Base-by-base conservation (phyloP, 37 sponge, comb jelly and placozoan species). In the Cliona cf. orientalis region DNA sequence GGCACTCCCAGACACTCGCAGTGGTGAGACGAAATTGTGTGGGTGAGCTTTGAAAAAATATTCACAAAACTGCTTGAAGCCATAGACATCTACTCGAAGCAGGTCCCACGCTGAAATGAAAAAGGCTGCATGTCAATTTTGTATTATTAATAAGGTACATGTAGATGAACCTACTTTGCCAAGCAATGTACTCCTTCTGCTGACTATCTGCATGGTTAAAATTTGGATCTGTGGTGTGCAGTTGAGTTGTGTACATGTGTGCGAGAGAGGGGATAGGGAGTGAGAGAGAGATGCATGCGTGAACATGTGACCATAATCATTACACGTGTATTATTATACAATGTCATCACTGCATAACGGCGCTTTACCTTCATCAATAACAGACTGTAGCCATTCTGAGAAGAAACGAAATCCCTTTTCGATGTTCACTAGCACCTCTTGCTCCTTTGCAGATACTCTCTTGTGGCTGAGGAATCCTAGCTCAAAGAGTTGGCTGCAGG, bases 401-500 rank as follows among this genome's bases (percentile, higher is more conserved):
- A 81, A 81, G 45, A 70, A 81, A 2, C 41, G 45, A 26, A 43
- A 81, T 1, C 82, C 82, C 40, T 81, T 36, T 37, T 71, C 62
- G 5, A 81, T 81, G 11, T 31, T 71, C 7, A 42, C 29, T 1
- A 73, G n/a, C 4, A 71, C 46, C 23, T 5, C 34, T 11, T 40
- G 6, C 1, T 83, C 68, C 21, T 4, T n/a, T n/a, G 32, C 44
- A 2, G 1, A 25, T 2, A 81, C 26, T 2, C 41, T 35, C 21
- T n/a, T 46, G 33, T 71, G 73, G 11, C 61, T 6, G 1, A 83
- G 42, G 12, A 83, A 11, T 35, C 75, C 84, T 42, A 37, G 12
- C 36, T 82, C 83, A 71, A 82, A 82, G 19, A 82, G 31, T 34
- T 45, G 25, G 63, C 74, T 65, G 26, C 84, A 83, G 5, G 76